Conservation (phyloP, 2,888 invertebrate species). For the Drosophila stalkeri region DNA sequence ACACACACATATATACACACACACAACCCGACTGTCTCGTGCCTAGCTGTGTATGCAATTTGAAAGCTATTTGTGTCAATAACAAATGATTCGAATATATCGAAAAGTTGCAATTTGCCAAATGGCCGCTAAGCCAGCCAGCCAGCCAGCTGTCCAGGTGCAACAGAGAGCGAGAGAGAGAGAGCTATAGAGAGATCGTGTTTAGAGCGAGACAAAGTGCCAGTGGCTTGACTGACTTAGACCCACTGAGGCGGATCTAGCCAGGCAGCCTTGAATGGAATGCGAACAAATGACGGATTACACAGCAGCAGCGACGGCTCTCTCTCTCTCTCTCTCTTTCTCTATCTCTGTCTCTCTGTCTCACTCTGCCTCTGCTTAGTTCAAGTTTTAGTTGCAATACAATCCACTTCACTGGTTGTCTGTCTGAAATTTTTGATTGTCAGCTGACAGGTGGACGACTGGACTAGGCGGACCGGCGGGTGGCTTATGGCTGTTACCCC, state of each 20-base stretch:
- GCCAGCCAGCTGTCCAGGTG: conserved; percentile 47
- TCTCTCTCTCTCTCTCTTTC: neutral
- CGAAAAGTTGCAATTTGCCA: conserved; percentile 79
- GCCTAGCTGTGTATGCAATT: conserved; percentile 55
- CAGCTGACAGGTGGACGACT: conserved; percentile 59
- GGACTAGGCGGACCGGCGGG: neutral
- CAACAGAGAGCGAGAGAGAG: conserved; percentile 30
- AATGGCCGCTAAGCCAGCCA: conserved; percentile 46
- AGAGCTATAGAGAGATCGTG: conserved; percentile 10
- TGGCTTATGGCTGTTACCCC: neutral
- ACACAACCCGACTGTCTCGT: conserved; percentile 11
- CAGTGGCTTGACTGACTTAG: conserved; percentile 29
- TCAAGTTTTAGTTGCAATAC: conserved; percentile 28
- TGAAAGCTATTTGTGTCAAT: conserved; percentile 81
- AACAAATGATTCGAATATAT: conserved; percentile 81
- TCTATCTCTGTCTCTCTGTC: neutral
- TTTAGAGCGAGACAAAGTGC: conserved; percentile 13
- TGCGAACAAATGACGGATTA: conserved; percentile 74
- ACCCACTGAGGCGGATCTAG: conserved; percentile 69
- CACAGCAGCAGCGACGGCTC: conserved; percentile 26
- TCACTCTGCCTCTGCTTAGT: neutral
- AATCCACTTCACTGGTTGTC: conserved; percentile 46
- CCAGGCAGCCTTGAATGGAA: conserved; percentile 77
- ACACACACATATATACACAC: neutral
- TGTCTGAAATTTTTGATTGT: conserved; percentile 74